Percentiles rank a stretch among this genome's conserved stretches.
Conservation (phyloP, 2,113 vertebrate genomes). For the Brachypodius melanocephalos region DNA sequence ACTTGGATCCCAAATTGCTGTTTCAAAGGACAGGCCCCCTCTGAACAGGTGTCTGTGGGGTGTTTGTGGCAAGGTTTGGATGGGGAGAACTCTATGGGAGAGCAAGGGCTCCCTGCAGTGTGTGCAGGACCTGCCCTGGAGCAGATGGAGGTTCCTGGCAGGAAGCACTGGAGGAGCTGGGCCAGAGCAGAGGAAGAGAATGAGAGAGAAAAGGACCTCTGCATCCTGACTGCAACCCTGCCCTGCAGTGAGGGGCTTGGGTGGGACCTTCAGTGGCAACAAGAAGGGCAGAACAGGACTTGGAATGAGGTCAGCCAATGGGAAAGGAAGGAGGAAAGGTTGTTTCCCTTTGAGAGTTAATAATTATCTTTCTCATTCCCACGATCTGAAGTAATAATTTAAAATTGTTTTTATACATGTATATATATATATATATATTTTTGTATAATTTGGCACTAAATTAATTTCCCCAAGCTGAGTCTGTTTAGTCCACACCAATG, state of each 20-base stretch:
- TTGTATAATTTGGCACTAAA: background rate
- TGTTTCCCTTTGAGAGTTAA: background rate
- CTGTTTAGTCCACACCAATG: background rate
- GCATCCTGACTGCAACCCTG: fast-evolving
- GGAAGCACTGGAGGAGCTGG: background rate
- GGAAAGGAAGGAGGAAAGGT: background rate
- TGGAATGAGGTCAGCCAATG: background rate
- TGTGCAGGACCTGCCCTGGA: background rate
- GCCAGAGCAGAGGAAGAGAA: background rate
- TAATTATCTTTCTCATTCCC: background rate
- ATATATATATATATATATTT: background rate
- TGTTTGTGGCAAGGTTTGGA: background rate
- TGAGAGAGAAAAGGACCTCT: background rate
- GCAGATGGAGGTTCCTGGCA: background rate
- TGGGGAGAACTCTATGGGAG: background rate
- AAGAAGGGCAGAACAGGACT: background rate
- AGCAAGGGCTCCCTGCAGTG: background rate
- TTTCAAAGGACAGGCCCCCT: background rate
- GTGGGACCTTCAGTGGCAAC: background rate
- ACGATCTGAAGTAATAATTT: background rate
- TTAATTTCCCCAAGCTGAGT: background rate
- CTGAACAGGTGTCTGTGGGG: too few species aligned
- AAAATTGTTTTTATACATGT: too few species aligned
- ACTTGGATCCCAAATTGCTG: background rate
- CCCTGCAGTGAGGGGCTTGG: background rate